These are phyloP conservation scores for Macquaria ambigua DNA, from an alignment of 2,113 vertebrate genomes.

Conservation along the genomic window DNA sequence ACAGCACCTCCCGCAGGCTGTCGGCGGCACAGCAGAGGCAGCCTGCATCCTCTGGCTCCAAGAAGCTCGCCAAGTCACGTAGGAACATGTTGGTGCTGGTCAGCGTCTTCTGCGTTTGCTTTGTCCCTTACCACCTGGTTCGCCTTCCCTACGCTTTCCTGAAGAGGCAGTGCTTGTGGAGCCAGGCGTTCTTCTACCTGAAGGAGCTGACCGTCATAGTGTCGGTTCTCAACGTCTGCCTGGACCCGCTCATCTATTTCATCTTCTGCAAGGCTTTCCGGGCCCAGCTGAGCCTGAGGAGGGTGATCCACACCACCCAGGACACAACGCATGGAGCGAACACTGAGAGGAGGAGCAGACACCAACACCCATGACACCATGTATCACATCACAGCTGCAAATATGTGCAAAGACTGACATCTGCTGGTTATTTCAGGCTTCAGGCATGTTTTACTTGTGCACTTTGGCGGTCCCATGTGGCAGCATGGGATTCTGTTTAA, in stretches of 20 bases:
- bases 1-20: conserved; percentile 63
- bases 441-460: not conserved
- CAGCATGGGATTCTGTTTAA: not conserved
- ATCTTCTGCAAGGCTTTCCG: conserved; percentile 81
- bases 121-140: conserved; percentile 83
- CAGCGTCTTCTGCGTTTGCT: conserved; percentile 82
- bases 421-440: not conserved
- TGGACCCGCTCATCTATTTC: conserved; percentile 85
- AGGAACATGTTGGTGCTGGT: conserved; percentile 81
- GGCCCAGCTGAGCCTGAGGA: conserved; percentile 45
- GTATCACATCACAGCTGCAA: not conserved
- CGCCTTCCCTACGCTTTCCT: conserved; percentile 78
- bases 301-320: rapidly evolving
- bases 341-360: not conserved
- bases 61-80: conserved; percentile 67
- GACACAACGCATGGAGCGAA: rapidly evolving
- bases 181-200: conserved; percentile 57
- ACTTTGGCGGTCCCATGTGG: not conserved
- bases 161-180: not conserved
- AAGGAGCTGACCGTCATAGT: conserved; percentile 77
- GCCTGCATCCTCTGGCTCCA: not conserved
- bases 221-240: conserved; percentile 80
- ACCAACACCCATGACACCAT: not conserved
- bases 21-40: conserved; percentile 25
- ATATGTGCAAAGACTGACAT: not conserved